Base-by-base conservation (phyloP, 2,113 vertebrate genomes). In the Tachysurus fulvidraco region DNA sequence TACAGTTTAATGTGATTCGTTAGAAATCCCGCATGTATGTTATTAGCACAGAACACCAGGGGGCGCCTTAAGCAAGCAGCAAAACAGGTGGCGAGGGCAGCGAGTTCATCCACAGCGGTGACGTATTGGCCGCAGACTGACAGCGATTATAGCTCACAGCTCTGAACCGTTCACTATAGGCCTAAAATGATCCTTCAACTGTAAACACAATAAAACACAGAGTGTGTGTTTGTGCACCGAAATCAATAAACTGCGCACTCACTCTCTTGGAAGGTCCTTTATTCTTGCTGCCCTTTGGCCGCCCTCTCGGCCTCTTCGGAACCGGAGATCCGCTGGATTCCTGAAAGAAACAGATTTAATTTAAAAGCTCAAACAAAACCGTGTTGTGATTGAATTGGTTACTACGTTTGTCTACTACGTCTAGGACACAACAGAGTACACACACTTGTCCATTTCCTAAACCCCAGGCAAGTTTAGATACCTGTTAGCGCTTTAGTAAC, bases 201-300 rank as follows among this genome's bases (percentile, higher is more conserved):
- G 41, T 77, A 81, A 62, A 83, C 52, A 85, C 77, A 55, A 21
- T 36, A 28, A 64, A 79, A 85, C 36, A 36, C 36, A 79, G 78
- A 79, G 78, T 64, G 77, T 23, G 25, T 54, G 9, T 12, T 7
- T 44, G 44, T n/a, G 11, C 19, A 84, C 36, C n/a, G 13, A 64
- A 59, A 71, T 19, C 4, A 36, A 57, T 60, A 60, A 81, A 60
- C 19, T 81, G 25, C 46, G 12, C 9, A 36, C 89, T 86, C 71
- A 90, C 89, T 83, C 54, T 88, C 85, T 90, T 90, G 82, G 87
- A 69, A 36, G 87, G 85, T 19, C 87, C 87, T 79, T 90, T 90
- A 67, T 90, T 90, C 85, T 88, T 90, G 87, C 89, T 90, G 59
- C 89, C 89, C 81, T 90, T 90, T 73, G 89, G 89, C 55, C 89